Percentiles rank a stretch among this genome's conserved stretches.
phyloP scores from a whole-genome alignment of 2,888 invertebrate species.

The Scaptomyza polygonia region DNA sequence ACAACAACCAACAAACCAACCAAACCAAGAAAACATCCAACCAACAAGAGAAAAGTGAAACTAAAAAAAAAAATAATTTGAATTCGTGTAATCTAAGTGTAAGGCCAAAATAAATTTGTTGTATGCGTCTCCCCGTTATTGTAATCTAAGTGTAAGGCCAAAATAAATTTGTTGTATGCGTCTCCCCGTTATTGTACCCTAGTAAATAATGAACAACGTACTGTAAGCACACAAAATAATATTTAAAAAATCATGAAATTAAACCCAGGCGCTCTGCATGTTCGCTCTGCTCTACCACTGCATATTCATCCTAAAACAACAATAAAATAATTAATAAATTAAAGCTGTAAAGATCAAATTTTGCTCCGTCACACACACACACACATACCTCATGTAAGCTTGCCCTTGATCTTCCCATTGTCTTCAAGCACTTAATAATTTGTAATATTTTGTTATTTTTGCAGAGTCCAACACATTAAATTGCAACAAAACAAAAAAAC shows the following conservation, averaged over 20 bases:
- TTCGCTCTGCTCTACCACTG: constrained; percentile 29
- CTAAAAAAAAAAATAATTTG: constrained; percentile 20
- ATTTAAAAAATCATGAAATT: not conserved
- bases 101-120: constrained; percentile 47
- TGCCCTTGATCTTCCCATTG: constrained; percentile 11
- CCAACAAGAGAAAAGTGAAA: constrained; percentile 61
- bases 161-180: constrained; percentile 36
- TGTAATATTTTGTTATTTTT: constrained; percentile 72
- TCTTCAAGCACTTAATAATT: constrained; percentile 51
- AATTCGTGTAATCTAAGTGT: constrained; percentile 56
- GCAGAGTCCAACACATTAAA: constrained; percentile 83
- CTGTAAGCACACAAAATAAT: constrained; percentile 17
- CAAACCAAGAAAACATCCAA: constrained; percentile 48
- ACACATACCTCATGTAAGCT: constrained; percentile 26
- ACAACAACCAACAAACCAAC: constrained; percentile 43
- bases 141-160: constrained; percentile 55
- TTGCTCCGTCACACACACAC: not conserved
- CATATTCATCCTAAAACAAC: constrained; percentile 46
- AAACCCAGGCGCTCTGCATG: constrained; percentile 36
- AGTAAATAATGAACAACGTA: constrained; percentile 20
- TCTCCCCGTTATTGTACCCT: constrained; percentile 18
- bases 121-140: constrained; percentile 30
- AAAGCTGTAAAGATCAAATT: constrained; percentile 6
- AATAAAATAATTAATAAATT: constrained; percentile 6
- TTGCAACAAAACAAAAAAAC: constrained; percentile 52